Percentiles rank a stretch among this genome's conserved stretches.
These are phyloP conservation scores for Ptychadena robeensis DNA, from an alignment of 2,797 vertebrate species.

Conservation along the genomic window DNA sequence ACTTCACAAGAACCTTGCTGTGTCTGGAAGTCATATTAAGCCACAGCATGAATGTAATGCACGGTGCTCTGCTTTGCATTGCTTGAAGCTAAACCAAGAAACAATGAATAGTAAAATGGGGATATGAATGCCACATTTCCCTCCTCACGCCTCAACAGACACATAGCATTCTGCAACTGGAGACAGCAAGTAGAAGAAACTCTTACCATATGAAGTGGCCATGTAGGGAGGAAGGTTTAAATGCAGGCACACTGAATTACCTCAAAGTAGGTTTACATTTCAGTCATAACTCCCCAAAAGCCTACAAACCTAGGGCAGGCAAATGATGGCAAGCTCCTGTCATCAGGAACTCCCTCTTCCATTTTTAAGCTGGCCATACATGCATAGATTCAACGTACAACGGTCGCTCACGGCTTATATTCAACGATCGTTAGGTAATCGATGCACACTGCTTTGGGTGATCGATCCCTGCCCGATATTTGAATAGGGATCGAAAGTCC, in stretches of 20 bases:
- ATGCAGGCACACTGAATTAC: background rate
- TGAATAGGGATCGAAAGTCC: too few relatives aligned
- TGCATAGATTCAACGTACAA: too few relatives aligned
- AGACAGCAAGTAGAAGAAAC: too few relatives aligned
- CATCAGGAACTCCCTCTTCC: too few relatives aligned
- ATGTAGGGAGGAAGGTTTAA: too few relatives aligned
- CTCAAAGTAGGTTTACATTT: background rate
- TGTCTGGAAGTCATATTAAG: conserved; percentile 60
- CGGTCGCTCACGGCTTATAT: too few relatives aligned
- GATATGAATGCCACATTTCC: background rate
- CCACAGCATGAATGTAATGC: conserved; percentile 42
- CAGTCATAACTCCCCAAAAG: background rate
- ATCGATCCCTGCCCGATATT: too few relatives aligned
- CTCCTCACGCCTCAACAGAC: background rate
- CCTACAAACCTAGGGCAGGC: background rate
- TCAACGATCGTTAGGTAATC: too few relatives aligned
- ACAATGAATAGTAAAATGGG: background rate
- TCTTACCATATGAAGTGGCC: too few relatives aligned
- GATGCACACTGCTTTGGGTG: too few relatives aligned
- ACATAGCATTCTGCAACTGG: background rate
- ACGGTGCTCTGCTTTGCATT: background rate
- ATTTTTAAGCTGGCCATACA: too few relatives aligned
- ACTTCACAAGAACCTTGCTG: conserved; percentile 37
- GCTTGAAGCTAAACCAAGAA: conserved; percentile 29
- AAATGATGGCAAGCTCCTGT: background rate